These are phyloP conservation scores for Lasioglossum lativentre DNA, from an alignment of 2,888 invertebrate genomes.

Conservation along the genomic window DNA sequence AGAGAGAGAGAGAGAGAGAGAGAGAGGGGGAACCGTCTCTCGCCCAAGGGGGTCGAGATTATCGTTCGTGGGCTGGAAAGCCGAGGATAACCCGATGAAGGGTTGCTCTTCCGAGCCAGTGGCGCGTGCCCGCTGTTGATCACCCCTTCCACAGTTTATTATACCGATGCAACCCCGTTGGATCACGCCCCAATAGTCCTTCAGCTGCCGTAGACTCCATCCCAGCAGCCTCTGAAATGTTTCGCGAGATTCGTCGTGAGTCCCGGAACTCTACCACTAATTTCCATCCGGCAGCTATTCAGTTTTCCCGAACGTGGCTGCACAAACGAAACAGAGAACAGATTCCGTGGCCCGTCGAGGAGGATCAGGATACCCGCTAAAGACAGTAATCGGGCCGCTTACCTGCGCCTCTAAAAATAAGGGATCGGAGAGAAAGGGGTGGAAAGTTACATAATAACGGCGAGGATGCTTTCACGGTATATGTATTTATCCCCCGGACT, in stretches of 20 bases:
- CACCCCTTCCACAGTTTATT: constrained; percentile 60
- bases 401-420: constrained; percentile 25
- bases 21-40: constrained; percentile 31
- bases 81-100: constrained; percentile 71
- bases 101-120: constrained; percentile 79
- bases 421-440: background rate
- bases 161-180: constrained; percentile 64
- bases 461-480: constrained; percentile 12
- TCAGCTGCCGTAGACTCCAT: constrained; percentile 57
- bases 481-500: constrained; percentile 43
- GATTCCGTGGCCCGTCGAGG: background rate
- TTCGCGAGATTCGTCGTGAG: constrained; percentile 12
- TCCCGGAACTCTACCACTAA: constrained; percentile 21
- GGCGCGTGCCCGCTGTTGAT: constrained; percentile 75
- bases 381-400: constrained; percentile 32
- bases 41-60: constrained; percentile 63
- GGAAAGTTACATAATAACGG: constrained; percentile 39
- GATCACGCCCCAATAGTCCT: constrained; percentile 59
- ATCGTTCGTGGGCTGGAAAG: constrained; percentile 65
- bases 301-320: background rate
- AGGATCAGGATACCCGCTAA: constrained; percentile 6
- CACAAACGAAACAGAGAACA: background rate
- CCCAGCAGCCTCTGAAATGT: constrained; percentile 5
- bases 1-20: background rate
- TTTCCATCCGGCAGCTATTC: constrained; percentile 18